These are phyloP conservation scores for Conus canariensis DNA, from an alignment of 2,888 invertebrate species.

Conservation along the genomic window DNA sequence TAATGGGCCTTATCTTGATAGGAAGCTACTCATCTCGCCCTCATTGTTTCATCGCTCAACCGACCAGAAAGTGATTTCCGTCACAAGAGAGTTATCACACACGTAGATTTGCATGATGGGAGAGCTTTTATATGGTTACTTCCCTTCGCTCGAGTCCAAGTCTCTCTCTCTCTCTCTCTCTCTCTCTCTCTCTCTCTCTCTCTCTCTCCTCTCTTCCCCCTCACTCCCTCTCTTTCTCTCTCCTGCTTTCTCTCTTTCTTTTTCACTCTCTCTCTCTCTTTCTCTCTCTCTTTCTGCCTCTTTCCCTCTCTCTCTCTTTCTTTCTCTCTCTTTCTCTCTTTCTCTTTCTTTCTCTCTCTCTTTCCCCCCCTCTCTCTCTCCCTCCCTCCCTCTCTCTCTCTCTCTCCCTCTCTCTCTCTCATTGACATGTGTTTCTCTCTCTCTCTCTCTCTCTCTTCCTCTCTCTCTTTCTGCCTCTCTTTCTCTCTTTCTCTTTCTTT, in stretches of 20 bases:
- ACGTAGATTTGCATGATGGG: too few relatives aligned
- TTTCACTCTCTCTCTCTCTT: too few relatives aligned
- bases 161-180: not conserved
- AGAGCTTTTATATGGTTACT: not conserved
- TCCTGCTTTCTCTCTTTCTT: too few relatives aligned
- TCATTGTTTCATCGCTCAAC: too few relatives aligned
- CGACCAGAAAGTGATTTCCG: too few relatives aligned
- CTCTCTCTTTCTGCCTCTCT: not conserved
- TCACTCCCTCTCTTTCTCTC: constrained; percentile 47
- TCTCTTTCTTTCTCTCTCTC: constrained; percentile 12
- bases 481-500: not conserved
- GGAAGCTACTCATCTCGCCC: too few relatives aligned
- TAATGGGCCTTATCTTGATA: too few relatives aligned
- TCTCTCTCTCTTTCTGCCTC: constrained; percentile 21
- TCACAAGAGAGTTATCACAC: too few relatives aligned
- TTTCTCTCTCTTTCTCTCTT: constrained; percentile 19
- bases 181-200: constrained; percentile 39
- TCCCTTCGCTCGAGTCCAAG: too few relatives aligned
- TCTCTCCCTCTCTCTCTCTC: not conserved
- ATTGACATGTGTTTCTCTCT: too few relatives aligned
- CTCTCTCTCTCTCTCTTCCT: constrained; percentile 1
- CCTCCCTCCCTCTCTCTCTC: not conserved
- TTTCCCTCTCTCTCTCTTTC: constrained; percentile 29
- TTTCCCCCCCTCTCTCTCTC: not conserved
- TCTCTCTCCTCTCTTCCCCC: too few relatives aligned